Evolutionary conservation across 2,888 invertebrate genomes (phyloP).

Genomic region (Euplexia lucipara): DNA sequence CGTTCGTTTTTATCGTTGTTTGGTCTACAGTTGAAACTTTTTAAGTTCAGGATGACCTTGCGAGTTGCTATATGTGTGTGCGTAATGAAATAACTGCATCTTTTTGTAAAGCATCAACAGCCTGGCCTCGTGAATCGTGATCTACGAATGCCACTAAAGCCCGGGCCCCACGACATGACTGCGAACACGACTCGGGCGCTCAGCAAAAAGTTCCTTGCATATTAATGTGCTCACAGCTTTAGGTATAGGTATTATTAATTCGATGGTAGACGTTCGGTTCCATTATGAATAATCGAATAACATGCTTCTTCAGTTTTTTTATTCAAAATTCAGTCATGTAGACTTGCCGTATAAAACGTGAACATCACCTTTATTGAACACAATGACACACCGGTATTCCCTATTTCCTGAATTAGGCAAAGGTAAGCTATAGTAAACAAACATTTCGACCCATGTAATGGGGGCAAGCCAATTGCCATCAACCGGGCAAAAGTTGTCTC

Average conservation of each 20-base stretch:
- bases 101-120: constrained; percentile 54
- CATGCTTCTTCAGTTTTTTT: constrained; percentile 1
- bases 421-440: too few relatives aligned
- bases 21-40: constrained; percentile 65
- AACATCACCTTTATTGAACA: too few relatives aligned
- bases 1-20: constrained; percentile 69
- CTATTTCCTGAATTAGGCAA: too few relatives aligned
- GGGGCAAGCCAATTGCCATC: too few relatives aligned
- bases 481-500: too few relatives aligned
- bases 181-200: constrained; percentile 40
- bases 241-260: constrained; percentile 40
- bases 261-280: constrained; percentile 43
- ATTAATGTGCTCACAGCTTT: constrained; percentile 49
- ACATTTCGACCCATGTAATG: too few relatives aligned
- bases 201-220: constrained; percentile 63
- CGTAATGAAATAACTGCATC: constrained; percentile 62
- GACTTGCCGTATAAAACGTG: background rate
- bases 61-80: constrained; percentile 30
- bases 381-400: too few relatives aligned
- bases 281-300: constrained; percentile 24
- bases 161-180: constrained; percentile 56
- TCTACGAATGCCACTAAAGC: constrained; percentile 57
- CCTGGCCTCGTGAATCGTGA: constrained; percentile 61
- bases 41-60: constrained; percentile 63
- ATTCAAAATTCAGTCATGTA: background rate